These are phyloP conservation scores for Conomelus anceps DNA, from an alignment of 2,888 invertebrate species.

Conservation along the genomic window DNA sequence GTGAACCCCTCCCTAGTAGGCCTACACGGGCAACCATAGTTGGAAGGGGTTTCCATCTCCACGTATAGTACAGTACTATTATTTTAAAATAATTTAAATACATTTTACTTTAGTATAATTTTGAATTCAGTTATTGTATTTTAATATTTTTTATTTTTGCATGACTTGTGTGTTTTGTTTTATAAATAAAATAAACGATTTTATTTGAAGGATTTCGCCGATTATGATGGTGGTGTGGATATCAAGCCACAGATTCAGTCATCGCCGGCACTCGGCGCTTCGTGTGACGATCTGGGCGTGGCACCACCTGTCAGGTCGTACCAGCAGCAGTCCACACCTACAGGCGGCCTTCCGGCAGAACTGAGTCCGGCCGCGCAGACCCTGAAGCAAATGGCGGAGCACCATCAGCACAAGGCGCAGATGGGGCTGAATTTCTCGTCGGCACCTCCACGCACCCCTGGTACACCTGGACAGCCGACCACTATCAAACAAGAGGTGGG, in stretches of 20 bases:
- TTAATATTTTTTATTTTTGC: no score
- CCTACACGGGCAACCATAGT: no score
- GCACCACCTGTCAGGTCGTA: constrained; percentile 41
- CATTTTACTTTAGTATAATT: no score
- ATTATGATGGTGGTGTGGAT: constrained; percentile 24
- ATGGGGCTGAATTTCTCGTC: constrained; percentile 36
- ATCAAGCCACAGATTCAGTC: not conserved
- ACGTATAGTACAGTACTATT: no score
- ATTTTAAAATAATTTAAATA: no score
- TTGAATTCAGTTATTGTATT: no score
- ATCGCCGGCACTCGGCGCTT: constrained; percentile 8
- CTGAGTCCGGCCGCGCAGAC: constrained; percentile 91
- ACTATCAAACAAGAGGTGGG: constrained; percentile 38
- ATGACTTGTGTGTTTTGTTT: no score
- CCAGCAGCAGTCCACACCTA: constrained; percentile 29
- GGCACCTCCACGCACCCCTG: constrained; percentile 37
- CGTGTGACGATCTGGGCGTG: no score
- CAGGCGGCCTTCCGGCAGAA: constrained; percentile 49
- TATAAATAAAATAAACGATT: no score
- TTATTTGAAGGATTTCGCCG: constrained; percentile 54
- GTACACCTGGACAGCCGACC: constrained; percentile 25
- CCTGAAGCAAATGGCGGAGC: constrained; percentile 93
- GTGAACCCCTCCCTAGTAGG: no score
- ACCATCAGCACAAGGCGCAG: constrained; percentile 80
- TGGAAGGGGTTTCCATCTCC: no score